Conservation (phyloP, 2,888 invertebrate genomes). For the Cephus runcator region DNA sequence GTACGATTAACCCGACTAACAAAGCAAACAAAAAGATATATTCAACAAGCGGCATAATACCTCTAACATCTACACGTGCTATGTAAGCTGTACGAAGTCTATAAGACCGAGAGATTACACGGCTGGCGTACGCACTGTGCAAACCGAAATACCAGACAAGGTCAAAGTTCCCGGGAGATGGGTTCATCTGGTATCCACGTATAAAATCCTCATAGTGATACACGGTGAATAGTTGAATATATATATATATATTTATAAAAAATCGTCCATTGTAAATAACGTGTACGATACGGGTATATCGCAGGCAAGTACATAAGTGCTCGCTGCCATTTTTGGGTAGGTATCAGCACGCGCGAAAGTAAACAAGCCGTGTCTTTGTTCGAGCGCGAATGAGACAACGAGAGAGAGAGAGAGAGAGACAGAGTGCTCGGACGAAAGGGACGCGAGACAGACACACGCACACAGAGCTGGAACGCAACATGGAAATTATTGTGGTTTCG, state of each 20-base stretch:
- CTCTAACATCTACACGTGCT: background rate
- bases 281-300: background rate
- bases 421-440: background rate
- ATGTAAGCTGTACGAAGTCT: background rate
- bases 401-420: constrained; percentile 13
- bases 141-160: background rate
- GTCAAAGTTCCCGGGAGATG: background rate
- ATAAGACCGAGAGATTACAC: background rate
- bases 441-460: background rate
- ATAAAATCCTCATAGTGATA: background rate
- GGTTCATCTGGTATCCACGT: background rate
- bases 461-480: constrained; percentile 8
- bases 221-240: background rate
- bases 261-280: background rate
- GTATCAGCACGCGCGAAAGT: background rate
- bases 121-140: background rate
- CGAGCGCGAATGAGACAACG: constrained; percentile 7
- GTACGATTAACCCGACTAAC: background rate
- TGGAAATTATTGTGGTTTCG: constrained; percentile 1
- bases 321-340: background rate
- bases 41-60: background rate
- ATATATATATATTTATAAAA: background rate
- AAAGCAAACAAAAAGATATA: background rate
- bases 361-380: background rate
- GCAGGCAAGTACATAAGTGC: background rate